phyloP scores from a whole-genome alignment of 92 coral and sea anemone genomes.

The Parazoanthus atlanticus region DNA sequence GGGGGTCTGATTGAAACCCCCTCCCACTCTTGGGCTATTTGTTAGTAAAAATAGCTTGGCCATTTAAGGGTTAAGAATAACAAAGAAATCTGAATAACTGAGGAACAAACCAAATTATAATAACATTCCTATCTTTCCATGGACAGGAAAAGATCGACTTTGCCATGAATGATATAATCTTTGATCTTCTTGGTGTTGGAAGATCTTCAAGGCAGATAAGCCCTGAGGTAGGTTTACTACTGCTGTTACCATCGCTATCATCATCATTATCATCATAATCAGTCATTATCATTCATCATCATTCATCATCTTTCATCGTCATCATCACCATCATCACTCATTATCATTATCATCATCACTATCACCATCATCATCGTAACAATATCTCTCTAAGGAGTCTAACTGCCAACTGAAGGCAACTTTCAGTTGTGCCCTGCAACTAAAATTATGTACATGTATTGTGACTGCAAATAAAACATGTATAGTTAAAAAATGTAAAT shows the following conservation, averaged over 20 bases:
- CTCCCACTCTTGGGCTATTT: too few species aligned
- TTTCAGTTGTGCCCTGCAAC: too few species aligned
- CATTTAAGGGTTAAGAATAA: too few species aligned
- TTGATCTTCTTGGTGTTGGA: constrained; percentile 95
- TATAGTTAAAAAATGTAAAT: too few species aligned
- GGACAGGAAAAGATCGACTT: constrained; percentile 93
- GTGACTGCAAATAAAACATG: too few species aligned
- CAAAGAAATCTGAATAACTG: too few species aligned
- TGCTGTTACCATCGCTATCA: not conserved
- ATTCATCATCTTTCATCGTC: not conserved
- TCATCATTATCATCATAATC: not conserved
- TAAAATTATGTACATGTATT: too few species aligned
- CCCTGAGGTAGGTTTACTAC: constrained; percentile 74
- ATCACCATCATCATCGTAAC: not conserved
- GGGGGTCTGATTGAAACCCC: too few species aligned
- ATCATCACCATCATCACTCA: not conserved
- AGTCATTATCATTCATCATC: not conserved
- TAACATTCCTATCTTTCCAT: not conserved
- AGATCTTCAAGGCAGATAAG: constrained; percentile 85
- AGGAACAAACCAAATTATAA: not conserved
- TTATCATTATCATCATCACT: not conserved
- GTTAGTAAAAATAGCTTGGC: too few species aligned
- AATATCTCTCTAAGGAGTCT: not conserved
- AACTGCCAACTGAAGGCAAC: too few species aligned
- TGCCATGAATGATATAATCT: constrained; percentile 95